Evolutionary conservation across 2,888 invertebrate genomes (phyloP).

Genomic region (Aproaerema taeniolella): DNA sequence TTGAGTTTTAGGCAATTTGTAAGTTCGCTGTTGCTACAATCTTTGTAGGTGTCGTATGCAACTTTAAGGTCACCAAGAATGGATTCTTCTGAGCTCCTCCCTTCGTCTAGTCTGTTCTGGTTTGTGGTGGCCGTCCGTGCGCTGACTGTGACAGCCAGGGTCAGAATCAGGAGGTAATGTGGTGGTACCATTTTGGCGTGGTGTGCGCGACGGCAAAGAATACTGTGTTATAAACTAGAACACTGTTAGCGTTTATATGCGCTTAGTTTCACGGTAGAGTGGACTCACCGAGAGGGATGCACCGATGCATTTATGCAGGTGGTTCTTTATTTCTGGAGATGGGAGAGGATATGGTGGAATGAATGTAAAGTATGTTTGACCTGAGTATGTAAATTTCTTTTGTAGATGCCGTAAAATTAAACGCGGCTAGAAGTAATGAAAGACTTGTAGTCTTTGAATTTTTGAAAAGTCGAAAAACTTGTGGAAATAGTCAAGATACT

Average conservation of each 20-base stretch:
- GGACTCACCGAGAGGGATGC: slow-evolving; percentile 66
- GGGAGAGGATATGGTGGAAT: too few relatives aligned
- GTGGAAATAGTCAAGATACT: too few relatives aligned
- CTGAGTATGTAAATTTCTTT: too few relatives aligned
- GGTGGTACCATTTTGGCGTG: slow-evolving; percentile 69
- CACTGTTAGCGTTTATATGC: slow-evolving; percentile 69
- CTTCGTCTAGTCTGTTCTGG: slow-evolving; percentile 64
- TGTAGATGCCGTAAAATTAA: too few relatives aligned
- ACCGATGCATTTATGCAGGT: slow-evolving; percentile 63
- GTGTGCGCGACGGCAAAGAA: slow-evolving; percentile 57
- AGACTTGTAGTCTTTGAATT: too few relatives aligned
- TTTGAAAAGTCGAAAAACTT: too few relatives aligned
- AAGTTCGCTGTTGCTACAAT: slow-evolving; percentile 83
- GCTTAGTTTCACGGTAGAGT: slow-evolving; percentile 70
- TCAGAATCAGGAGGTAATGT: slow-evolving; percentile 77
- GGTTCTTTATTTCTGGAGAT: too few relatives aligned
- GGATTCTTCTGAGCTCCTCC: slow-evolving; percentile 60
- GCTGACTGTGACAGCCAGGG: slow-evolving; percentile 69
- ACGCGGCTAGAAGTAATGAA: too few relatives aligned
- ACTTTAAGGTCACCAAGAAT: slow-evolving; percentile 82
- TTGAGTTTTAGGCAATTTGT: slow-evolving; percentile 88
- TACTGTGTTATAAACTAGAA: slow-evolving; percentile 65
- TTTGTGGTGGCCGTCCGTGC: slow-evolving; percentile 72
- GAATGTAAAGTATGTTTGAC: too few relatives aligned
- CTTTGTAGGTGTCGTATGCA: slow-evolving; percentile 88